phyloP scores from a whole-genome alignment of 2,797 vertebrate species.

The Poeciliopsis presidionis region DNA sequence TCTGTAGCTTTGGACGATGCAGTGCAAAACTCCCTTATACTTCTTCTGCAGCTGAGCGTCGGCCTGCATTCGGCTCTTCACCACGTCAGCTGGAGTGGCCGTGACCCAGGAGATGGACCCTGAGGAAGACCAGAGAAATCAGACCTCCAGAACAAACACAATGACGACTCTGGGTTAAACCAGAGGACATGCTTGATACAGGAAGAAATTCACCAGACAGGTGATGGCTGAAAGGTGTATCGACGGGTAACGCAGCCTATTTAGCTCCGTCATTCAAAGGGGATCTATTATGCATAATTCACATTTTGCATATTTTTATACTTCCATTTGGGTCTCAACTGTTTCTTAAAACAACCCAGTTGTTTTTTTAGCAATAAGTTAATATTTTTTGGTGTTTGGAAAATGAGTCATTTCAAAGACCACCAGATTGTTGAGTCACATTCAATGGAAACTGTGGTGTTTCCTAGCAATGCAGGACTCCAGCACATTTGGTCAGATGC shows the following conservation, averaged over 20 bases:
- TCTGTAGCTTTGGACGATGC: constrained; percentile 90
- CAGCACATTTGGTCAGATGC: too few species aligned
- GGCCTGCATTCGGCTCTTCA: constrained; percentile 96
- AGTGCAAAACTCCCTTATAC: constrained; percentile 91
- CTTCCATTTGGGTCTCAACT: too few species aligned
- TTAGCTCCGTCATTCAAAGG: too few species aligned
- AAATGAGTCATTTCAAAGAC: too few species aligned
- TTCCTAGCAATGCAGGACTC: too few species aligned
- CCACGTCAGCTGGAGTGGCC: constrained; percentile 92
- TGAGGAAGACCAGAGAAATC: constrained; percentile 55
- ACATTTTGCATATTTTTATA: too few species aligned
- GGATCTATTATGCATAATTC: too few species aligned
- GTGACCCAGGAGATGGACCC: constrained; percentile 95
- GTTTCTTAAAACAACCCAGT: too few species aligned
- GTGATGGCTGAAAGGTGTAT: neutral
- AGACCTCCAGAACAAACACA: neutral
- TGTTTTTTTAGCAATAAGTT: too few species aligned
- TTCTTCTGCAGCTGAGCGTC: constrained; percentile 89
- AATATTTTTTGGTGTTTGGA: too few species aligned
- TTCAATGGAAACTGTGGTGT: too few species aligned
- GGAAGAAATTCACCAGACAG: neutral
- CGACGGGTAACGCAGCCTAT: neutral
- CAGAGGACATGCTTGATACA: neutral
- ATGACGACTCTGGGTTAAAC: neutral
- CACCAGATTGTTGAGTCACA: too few species aligned